These are phyloP conservation scores for Venturia canescens DNA, from an alignment of 1,140 invertebrate genomes.

Conservation along the genomic window DNA sequence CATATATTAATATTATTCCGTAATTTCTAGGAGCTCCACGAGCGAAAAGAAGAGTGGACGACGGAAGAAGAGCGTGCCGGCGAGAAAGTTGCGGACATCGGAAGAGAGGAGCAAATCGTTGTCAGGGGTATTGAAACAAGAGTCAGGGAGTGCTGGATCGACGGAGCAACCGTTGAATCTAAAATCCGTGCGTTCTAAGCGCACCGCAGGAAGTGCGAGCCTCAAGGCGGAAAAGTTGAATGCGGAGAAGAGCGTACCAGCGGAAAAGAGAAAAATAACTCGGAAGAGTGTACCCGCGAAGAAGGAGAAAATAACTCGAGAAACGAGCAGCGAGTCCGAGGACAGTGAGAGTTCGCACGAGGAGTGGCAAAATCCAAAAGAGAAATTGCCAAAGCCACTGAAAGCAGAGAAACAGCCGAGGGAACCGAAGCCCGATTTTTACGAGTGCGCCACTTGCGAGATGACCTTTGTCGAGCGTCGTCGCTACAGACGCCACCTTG, in stretches of 20 bases:
- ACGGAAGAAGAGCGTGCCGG: constrained; percentile 23
- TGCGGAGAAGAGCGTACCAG: background rate
- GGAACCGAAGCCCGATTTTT: constrained; percentile 33
- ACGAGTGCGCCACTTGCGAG: constrained; percentile 75
- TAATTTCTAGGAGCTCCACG: constrained; percentile 29
- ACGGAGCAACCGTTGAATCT: constrained; percentile 3
- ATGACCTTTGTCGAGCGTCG: constrained; percentile 67
- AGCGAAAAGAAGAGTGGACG: constrained; percentile 23
- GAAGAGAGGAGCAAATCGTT: background rate
- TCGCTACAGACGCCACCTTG: constrained; percentile 33
- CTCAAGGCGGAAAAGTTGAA: background rate
- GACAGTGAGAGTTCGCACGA: constrained; percentile 35
- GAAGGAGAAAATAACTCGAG: background rate
- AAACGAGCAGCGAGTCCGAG: constrained; percentile 2
- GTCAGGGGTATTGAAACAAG: background rate
- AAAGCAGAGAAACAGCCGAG: background rate
- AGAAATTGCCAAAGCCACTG: background rate
- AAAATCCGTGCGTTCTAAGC: constrained; percentile 2
- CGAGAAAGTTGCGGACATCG: background rate
- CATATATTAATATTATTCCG: constrained; percentile 28
- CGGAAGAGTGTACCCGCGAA: background rate
- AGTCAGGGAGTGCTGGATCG: background rate
- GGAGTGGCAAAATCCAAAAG: constrained; percentile 3
- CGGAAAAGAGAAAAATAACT: constrained; percentile 36
- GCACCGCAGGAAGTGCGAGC: background rate